Base-by-base conservation (phyloP, 2,888 invertebrate species). In the Lymantria monacha region DNA sequence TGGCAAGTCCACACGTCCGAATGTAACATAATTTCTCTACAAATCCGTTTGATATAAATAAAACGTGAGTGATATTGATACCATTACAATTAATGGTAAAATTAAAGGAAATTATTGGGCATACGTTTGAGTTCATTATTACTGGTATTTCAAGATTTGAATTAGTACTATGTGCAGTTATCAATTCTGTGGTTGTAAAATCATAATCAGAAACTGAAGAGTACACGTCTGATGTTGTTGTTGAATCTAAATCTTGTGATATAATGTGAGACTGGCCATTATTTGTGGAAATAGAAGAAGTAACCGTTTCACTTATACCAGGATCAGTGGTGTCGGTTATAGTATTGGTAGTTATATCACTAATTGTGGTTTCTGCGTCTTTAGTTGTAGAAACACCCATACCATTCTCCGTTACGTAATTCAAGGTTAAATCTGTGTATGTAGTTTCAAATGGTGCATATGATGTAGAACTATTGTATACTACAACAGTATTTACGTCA, bases 1-100 rank as follows among this genome's bases (percentile, higher is more conserved):
- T 33, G 40, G 48, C 15, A 53, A 55, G 40, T 3, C 51, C 41
- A 55, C 85, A 87, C 60, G 66, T 68, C 7, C 57, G 83, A 14
- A 70, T 68, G 51, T 82, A 89, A 44, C 90, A 91, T 41, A 63
- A 66, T 53, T 76, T 79, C 48, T 76, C 63, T 5, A 81, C 61
- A 1, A 70, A 72, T 57, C 89, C 89, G 47, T 88, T 84, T 0
- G 74, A 79, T 53, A 88, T 78, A 48, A 71, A 73, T 66, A 84
- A 80, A 14, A 83, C 78, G 74, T 89, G 85, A 10, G 87, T 91
- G 14, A 90, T 72, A 53, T 82, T 83, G 50, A 67, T 68, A 2
- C 78, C 78, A 11, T 70, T 78, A 64, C 88, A 88, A 15, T 63
- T 72, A 9, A 78, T 63, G 12, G 88, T 81, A 60, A 79, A 86